phyloP scores from a whole-genome alignment of 2,113 vertebrate species.

The Gobius niger region DNA sequence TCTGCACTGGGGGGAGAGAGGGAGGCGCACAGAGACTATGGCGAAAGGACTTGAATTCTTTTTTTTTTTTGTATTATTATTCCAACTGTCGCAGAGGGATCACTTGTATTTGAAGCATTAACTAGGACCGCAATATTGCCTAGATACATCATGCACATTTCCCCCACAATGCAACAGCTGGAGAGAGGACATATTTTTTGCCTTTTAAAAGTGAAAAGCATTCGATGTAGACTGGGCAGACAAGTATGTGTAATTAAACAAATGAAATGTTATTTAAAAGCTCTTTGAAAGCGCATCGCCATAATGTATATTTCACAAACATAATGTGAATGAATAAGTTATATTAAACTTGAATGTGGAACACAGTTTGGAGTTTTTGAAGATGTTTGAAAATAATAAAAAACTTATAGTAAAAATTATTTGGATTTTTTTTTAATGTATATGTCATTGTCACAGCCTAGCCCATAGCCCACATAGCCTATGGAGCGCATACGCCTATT shows the following conservation, averaged over 20 bases:
- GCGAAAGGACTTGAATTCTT: background rate
- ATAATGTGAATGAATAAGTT: slow-evolving; percentile 69
- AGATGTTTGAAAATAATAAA: slow-evolving; percentile 61
- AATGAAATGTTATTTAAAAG: slow-evolving; percentile 77
- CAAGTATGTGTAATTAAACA: slow-evolving; percentile 66
- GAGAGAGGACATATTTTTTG: background rate
- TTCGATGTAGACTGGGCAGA: background rate
- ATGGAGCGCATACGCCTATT: no score
- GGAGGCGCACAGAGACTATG: background rate
- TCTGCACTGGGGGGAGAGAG: background rate
- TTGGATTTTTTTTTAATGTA: background rate
- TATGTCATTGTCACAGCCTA: background rate
- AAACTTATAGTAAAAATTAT: slow-evolving; percentile 4
- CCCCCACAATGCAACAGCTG: background rate
- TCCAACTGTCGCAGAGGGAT: background rate
- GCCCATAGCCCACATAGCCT: no score
- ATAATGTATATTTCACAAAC: slow-evolving; percentile 57
- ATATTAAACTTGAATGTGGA: slow-evolving; percentile 67
- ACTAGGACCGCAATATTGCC: no score
- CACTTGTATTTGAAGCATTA: background rate
- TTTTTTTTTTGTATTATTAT: background rate
- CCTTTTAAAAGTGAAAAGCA: slow-evolving; percentile 1
- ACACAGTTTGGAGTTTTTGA: slow-evolving; percentile 52
- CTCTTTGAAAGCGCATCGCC: slow-evolving; percentile 14
- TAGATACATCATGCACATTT: background rate